Conservation (phyloP, 2,113 vertebrate species). For the Chunga burmeisteri region DNA sequence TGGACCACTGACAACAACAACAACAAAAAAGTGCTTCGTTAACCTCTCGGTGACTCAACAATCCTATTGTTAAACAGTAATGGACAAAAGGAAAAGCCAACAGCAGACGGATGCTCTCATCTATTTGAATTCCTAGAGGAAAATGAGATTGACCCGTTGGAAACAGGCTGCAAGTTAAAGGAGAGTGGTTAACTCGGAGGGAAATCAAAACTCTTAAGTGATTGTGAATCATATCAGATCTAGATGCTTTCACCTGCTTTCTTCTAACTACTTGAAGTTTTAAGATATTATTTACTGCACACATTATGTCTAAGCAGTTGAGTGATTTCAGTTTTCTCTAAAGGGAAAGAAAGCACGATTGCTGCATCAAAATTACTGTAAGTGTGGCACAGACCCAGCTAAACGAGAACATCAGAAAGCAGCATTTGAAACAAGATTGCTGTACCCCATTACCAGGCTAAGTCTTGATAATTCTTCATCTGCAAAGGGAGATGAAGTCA, state of each 20-base stretch:
- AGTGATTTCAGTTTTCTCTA: neutral
- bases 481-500: neutral
- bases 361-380: neutral
- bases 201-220: neutral
- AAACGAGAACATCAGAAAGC: neutral
- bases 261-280: neutral
- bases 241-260: constrained; percentile 8
- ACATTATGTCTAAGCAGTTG: neutral
- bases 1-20: constrained; percentile 25
- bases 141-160: neutral
- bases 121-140: neutral
- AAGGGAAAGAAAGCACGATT: neutral
- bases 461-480: neutral
- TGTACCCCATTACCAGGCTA: neutral
- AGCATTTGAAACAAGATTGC: neutral
- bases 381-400: neutral
- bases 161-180: neutral
- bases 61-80: constrained; percentile 11
- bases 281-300: neutral
- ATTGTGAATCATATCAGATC: neutral
- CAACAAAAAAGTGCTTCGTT: neutral
- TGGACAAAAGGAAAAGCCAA: neutral
- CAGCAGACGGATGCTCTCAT: neutral
- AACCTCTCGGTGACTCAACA: constrained; percentile 36
- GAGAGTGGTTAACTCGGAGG: neutral